These are phyloP conservation scores for Doryteuthis pealeii DNA, from an alignment of 1,140 invertebrate genomes.

Conservation along the genomic window DNA sequence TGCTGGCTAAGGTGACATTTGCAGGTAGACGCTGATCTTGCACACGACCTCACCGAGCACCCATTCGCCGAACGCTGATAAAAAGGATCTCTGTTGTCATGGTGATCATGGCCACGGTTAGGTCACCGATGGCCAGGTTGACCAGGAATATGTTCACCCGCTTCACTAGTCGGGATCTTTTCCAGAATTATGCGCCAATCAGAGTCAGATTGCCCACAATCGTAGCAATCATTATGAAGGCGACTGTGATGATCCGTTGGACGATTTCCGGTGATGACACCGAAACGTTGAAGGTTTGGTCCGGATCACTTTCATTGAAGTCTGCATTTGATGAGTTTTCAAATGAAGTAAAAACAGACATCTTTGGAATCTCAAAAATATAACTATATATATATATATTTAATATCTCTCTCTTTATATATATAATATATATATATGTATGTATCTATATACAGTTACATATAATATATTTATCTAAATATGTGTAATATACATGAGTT, in stretches of 20 bases:
- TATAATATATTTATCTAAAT: too few species aligned
- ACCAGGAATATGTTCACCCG: slow-evolving; percentile 58
- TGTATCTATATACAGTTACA: too few species aligned
- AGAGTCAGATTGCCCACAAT: slow-evolving; percentile 51
- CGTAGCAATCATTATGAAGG: slow-evolving; percentile 54
- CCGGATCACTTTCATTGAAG: too few species aligned
- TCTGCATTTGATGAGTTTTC: too few species aligned
- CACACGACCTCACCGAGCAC: slow-evolving; percentile 58
- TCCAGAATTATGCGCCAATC: slow-evolving; percentile 45
- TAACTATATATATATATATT: too few species aligned
- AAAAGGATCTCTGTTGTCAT: slow-evolving; percentile 62
- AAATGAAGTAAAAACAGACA: too few species aligned
- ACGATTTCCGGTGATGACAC: slow-evolving; percentile 37
- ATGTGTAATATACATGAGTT: too few species aligned
- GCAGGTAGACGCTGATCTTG: slow-evolving; percentile 60
- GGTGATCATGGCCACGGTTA: slow-evolving; percentile 60
- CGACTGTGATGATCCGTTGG: slow-evolving; percentile 52
- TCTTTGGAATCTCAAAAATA: too few species aligned
- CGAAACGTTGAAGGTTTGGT: too few species aligned
- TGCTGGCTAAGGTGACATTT: slow-evolving; percentile 60
- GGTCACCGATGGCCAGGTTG: slow-evolving; percentile 60
- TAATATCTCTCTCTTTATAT: too few species aligned
- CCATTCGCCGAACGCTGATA: slow-evolving; percentile 61
- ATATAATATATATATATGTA: too few species aligned
- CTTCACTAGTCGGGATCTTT: slow-evolving; percentile 43